Evolutionary conservation across 2,888 invertebrate species (phyloP).

Genomic region (Atethmia centrago): DNA sequence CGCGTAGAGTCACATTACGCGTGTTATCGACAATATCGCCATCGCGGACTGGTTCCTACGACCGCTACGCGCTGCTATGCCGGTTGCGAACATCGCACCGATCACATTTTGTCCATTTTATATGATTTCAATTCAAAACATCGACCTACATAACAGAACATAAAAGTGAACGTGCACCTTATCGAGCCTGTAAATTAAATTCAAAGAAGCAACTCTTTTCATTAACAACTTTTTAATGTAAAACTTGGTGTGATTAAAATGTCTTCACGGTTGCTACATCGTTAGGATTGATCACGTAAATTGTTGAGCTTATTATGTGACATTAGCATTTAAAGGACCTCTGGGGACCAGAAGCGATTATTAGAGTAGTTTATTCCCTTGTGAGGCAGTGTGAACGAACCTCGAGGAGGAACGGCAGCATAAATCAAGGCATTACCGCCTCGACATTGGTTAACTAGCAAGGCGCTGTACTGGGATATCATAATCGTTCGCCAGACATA

Average conservation of each 20-base stretch:
- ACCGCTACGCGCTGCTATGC: slow-evolving; percentile 62
- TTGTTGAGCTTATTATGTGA: slow-evolving; percentile 71
- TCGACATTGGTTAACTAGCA: slow-evolving; percentile 75
- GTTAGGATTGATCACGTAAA: slow-evolving; percentile 68
- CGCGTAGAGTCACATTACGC: slow-evolving; percentile 54
- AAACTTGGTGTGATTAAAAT: slow-evolving; percentile 52
- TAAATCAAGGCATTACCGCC: slow-evolving; percentile 82
- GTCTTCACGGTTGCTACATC: slow-evolving; percentile 54
- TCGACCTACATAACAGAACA: slow-evolving; percentile 50
- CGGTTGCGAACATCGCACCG: slow-evolving; percentile 59
- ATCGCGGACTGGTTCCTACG: slow-evolving; percentile 63
- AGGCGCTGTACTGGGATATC: slow-evolving; percentile 73
- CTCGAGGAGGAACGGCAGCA: slow-evolving; percentile 69
- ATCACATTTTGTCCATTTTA: slow-evolving; percentile 59
- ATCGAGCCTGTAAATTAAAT: slow-evolving; percentile 55
- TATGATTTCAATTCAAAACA: slow-evolving; percentile 55
- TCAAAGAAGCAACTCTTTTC: slow-evolving; percentile 55
- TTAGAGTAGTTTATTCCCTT: slow-evolving; percentile 62
- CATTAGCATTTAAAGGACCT: slow-evolving; percentile 75
- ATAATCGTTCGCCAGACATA: slow-evolving; percentile 75
- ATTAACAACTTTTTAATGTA: slow-evolving; percentile 52
- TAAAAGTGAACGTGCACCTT: slow-evolving; percentile 51
- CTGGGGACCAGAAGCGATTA: slow-evolving; percentile 70
- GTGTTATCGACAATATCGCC: slow-evolving; percentile 62
- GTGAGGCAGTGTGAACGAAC: slow-evolving; percentile 72